Conservation (phyloP, 1,140 invertebrate species). For the Ostrea denselamellosa region DNA sequence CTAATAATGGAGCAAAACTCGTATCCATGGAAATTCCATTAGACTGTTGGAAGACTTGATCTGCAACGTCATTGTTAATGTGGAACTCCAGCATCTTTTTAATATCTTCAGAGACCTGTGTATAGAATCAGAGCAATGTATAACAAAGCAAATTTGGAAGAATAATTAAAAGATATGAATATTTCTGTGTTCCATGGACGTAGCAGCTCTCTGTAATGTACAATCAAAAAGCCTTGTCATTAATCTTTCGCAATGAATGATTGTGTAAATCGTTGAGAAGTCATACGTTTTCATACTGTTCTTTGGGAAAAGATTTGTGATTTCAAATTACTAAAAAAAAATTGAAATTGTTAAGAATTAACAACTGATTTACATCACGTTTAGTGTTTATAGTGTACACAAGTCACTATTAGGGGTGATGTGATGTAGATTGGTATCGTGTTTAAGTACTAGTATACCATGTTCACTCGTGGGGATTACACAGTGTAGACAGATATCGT, state of each 20-base stretch:
- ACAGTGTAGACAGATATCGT: too few species aligned
- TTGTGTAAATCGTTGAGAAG: not conserved
- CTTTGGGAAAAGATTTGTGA: not conserved
- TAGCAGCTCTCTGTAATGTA: not conserved
- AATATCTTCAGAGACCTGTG: not conserved
- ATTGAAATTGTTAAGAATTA: not conserved
- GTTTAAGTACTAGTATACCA: too few species aligned
- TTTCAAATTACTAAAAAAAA: not conserved
- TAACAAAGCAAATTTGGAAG: not conserved
- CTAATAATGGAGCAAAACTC: not conserved
- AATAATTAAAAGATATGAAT: not conserved
- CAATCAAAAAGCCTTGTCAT: not conserved
- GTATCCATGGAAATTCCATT: not conserved
- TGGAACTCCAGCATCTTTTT: not conserved
- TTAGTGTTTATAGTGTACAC: too few species aligned
- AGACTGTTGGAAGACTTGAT: not conserved
- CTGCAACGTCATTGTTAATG: not conserved
- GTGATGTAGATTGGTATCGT: too few species aligned
- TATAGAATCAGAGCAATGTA: not conserved
- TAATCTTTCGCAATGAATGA: not conserved
- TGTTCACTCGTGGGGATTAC: too few species aligned
- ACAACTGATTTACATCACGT: not conserved
- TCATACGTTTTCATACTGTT: not conserved
- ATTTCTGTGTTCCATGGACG: not conserved
- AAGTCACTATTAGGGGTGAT: too few species aligned